These are phyloP conservation scores for Willisornis vidua DNA, from an alignment of 2,113 vertebrate genomes.

Conservation along the genomic window DNA sequence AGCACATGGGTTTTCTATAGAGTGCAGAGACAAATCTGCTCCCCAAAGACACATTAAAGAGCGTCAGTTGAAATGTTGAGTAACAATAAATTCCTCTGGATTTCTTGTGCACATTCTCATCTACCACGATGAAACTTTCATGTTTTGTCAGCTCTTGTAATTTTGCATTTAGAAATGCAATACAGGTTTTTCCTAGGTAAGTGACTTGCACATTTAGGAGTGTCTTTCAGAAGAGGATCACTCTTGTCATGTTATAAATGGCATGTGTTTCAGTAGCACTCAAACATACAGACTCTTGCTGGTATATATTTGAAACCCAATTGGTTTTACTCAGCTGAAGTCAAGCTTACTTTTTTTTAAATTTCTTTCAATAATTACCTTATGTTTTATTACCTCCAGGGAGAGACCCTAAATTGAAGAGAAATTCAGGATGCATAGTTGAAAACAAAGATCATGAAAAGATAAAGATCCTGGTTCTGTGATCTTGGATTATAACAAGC, in stretches of 20 bases:
- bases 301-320: conserved; percentile 62
- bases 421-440: conserved; percentile 29
- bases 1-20: conserved; percentile 54
- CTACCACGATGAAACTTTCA: conserved; percentile 75
- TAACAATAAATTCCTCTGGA: conserved; percentile 74
- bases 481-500: conserved; percentile 14
- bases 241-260: conserved; percentile 67
- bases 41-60: conserved; percentile 69
- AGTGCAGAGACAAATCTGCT: conserved; percentile 71
- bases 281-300: conserved; percentile 65
- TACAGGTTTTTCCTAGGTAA: conserved; percentile 71
- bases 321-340: conserved; percentile 68
- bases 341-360: conserved; percentile 43
- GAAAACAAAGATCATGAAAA: conserved; percentile 46
- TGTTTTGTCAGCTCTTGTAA: conserved; percentile 83
- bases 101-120: conserved; percentile 67
- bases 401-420: conserved; percentile 29
- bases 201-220: conserved; percentile 69
- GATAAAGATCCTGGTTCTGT: conserved; percentile 20
- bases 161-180: conserved; percentile 78
- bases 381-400: conserved; percentile 58
- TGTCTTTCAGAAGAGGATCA: conserved; percentile 69
- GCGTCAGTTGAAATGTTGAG: conserved; percentile 75
- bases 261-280: conserved; percentile 66
- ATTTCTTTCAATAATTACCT: conserved; percentile 67